A percentile compares a stretch with the other conserved stretches of the same genome.
phyloP scores from a whole-genome alignment of 2,888 invertebrate species.

The Hesperia comma region DNA sequence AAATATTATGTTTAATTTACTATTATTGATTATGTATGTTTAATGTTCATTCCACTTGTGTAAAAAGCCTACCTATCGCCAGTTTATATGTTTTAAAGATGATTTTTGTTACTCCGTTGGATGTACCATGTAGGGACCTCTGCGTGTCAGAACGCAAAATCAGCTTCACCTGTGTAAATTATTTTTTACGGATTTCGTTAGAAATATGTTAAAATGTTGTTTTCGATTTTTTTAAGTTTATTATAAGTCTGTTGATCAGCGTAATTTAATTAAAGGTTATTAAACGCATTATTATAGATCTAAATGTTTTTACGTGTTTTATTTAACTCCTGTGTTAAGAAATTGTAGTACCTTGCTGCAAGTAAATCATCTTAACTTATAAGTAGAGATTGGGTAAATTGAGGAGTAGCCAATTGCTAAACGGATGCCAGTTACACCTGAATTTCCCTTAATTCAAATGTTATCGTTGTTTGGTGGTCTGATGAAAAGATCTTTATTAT shows the following conservation, averaged over 20 bases:
- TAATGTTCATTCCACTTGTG: slow-evolving; percentile 16
- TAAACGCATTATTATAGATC: slow-evolving; percentile 19
- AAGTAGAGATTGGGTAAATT: no score
- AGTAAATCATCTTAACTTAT: no score
- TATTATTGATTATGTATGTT: not conserved
- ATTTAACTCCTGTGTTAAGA: not conserved
- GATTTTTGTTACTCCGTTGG: not conserved
- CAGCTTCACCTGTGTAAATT: slow-evolving; percentile 23
- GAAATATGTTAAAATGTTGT: slow-evolving; percentile 40
- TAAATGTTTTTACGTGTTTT: not conserved
- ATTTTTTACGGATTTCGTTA: slow-evolving; percentile 24
- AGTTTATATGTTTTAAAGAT: not conserved
- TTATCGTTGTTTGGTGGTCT: no score
- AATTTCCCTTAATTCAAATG: no score
- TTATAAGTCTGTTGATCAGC: slow-evolving; percentile 42
- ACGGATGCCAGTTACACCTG: no score
- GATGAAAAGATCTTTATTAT: no score
- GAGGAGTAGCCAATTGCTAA: no score
- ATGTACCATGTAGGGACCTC: not conserved
- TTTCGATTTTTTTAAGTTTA: slow-evolving; percentile 39
- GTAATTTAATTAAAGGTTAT: slow-evolving; percentile 39
- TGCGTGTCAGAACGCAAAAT: not conserved
- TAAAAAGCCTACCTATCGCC: slow-evolving; percentile 15
- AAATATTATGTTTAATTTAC: not conserved
- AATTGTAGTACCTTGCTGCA: no score